These are phyloP conservation scores for Barnardius zonarius DNA, from an alignment of 2,113 vertebrate genomes.

Conservation along the genomic window DNA sequence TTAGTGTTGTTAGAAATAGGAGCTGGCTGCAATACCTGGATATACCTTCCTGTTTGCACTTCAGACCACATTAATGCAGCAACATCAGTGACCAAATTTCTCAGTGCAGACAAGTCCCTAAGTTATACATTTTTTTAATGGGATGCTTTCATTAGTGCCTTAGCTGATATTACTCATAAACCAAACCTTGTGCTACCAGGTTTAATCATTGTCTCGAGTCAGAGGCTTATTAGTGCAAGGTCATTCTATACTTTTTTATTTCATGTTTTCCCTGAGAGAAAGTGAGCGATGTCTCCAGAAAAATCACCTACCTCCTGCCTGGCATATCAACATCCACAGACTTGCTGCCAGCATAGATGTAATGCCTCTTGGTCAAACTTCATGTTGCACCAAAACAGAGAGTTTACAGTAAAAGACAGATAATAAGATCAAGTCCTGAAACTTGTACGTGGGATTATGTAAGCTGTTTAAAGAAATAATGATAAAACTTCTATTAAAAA, in stretches of 20 bases:
- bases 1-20: not conserved
- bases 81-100: conserved; percentile 14
- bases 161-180: conserved; percentile 61
- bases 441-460: not conserved
- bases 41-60: not conserved
- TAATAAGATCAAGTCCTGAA: conserved; percentile 39
- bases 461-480: conserved; percentile 27
- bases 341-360: conserved; percentile 34
- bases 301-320: conserved; percentile 54
- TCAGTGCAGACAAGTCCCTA: conserved; percentile 25
- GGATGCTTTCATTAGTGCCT: conserved; percentile 59
- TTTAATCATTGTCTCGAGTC: conserved; percentile 67
- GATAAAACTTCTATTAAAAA: conserved; percentile 29
- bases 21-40: not conserved
- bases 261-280: conserved; percentile 46
- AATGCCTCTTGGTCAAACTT: conserved; percentile 52
- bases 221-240: conserved; percentile 67
- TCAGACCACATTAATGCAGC: conserved; percentile 10
- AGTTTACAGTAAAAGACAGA: conserved; percentile 28
- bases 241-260: conserved; percentile 59
- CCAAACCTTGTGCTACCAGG: conserved; percentile 22
- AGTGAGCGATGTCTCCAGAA: conserved; percentile 25
- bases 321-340: conserved; percentile 65
- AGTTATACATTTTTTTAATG: conserved; percentile 63
- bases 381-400: conserved; percentile 30